Conservation (phyloP, 2,888 invertebrate species). For the Pristionchus japonicus region DNA sequence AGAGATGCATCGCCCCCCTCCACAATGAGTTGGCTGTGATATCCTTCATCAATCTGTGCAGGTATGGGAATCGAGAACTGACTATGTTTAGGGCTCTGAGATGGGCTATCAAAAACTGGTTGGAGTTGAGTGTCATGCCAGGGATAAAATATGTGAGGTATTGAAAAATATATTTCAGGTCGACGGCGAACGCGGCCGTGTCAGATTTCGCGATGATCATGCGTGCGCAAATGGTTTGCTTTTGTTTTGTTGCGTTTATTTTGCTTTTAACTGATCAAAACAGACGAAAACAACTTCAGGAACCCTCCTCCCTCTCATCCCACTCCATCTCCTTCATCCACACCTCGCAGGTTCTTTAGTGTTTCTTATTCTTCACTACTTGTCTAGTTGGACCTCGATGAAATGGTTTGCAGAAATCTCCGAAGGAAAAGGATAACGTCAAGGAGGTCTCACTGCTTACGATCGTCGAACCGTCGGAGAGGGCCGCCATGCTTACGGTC, state of each 20-base stretch:
- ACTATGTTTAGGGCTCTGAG: too few relatives aligned
- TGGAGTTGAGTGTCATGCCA: not conserved
- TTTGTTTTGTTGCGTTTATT: not conserved
- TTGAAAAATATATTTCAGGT: too few relatives aligned
- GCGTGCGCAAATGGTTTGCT: slow-evolving; percentile 63
- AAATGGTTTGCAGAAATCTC: slow-evolving; percentile 10
- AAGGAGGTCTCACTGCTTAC: not conserved
- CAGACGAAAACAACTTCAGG: not conserved
- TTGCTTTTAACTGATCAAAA: too few relatives aligned
- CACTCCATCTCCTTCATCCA: slow-evolving; percentile 16
- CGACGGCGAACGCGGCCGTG: slow-evolving; percentile 55
- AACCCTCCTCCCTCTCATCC: not conserved
- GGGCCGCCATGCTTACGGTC: not conserved
- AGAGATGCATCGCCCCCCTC: slow-evolving; percentile 48
- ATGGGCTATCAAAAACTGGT: too few relatives aligned
- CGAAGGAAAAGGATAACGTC: slow-evolving; percentile 2
- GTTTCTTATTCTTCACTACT: not conserved
- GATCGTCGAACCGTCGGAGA: not conserved
- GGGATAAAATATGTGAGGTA: not conserved
- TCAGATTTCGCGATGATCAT: slow-evolving; percentile 61
- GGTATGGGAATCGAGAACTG: slow-evolving; percentile 40
- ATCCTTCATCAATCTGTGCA: slow-evolving; percentile 55
- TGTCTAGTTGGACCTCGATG: not conserved
- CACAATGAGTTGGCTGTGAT: slow-evolving; percentile 57
- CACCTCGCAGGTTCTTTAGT: not conserved